Base-by-base conservation (phyloP, 2,888 invertebrate genomes). In the Frankliniella fusca region DNA sequence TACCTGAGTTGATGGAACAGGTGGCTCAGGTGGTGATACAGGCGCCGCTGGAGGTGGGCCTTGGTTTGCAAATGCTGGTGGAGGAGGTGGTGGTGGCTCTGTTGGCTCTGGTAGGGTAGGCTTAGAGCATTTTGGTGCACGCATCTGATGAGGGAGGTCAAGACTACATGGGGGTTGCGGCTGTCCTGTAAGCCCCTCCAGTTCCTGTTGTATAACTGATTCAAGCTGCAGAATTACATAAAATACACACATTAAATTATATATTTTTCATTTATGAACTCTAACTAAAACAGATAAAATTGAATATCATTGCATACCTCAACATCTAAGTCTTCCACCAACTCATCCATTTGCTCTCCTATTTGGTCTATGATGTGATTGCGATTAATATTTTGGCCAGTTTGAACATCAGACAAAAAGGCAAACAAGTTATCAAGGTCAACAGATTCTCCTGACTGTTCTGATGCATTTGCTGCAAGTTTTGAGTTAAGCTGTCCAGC, bases 381-480 rank as follows among this genome's bases (percentile, higher is more conserved):
- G 84, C 91, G 90, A 86, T 90, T 91, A 86, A 89, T 89, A 20
- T 90, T 89, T 82, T 90, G 90, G 0, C 90, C 89, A 28, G 90
- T 90, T 84, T 91, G 91, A 70, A 94, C 93, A 85, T 96, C 96
- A 0, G 95, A 95, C 38, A 97, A 90, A 89, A 97, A 97, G 83
- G 95, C 95, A 89, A 97, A 97, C 85, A 97, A 89, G 88, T 96
- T 96, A 88, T 97, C 97, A 86, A 97, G 89, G 87, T 96, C 96
- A 0, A 96, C 94, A 0, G 94, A 93, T 86, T 95, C 95, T 12
- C 92, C 85, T 9, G 85, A 84, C 11, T 85, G 84, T 61, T 85
- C 86, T 20, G 85, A 85, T 15, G 82, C 83, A 61, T 20, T 81
- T 48, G 87, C 87, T 48, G 87, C 86, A 85, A 93, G 88, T 84